Percentiles rank a stretch among this genome's conserved stretches.
phyloP scores from a whole-genome alignment of 2,797 vertebrate genomes.

The Acrocephalus scirpaceus region DNA sequence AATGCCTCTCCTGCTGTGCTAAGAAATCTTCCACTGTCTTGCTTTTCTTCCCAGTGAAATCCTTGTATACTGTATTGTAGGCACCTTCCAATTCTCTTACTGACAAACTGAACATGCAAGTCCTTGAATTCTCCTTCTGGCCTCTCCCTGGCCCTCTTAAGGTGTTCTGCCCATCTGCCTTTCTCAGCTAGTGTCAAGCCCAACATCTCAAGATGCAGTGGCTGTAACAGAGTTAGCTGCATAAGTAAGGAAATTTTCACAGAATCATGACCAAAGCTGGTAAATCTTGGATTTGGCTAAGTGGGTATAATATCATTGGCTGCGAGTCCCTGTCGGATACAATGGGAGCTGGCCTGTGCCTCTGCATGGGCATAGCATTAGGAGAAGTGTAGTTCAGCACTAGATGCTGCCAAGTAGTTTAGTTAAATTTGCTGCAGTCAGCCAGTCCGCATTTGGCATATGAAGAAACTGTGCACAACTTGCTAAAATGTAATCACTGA shows the following conservation, averaged over 20 bases:
- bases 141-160: not conserved
- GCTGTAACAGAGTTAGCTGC: not conserved
- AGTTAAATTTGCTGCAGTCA: conserved; percentile 59
- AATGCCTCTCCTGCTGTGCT: not conserved
- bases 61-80: not conserved
- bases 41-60: not conserved
- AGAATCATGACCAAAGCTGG: not conserved
- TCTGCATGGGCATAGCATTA: not conserved
- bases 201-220: not conserved
- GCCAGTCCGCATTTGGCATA: conserved; percentile 53
- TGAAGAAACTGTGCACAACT: conserved; percentile 48
- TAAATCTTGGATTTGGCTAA: not conserved
- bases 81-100: not conserved
- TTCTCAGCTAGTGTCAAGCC: not conserved
- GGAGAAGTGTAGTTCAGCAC: conserved; percentile 8
- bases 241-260: not conserved
- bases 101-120: not conserved
- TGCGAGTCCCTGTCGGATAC: fast-evolving
- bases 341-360: not conserved
- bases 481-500: conserved; percentile 75
- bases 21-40: not conserved
- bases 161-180: not conserved
- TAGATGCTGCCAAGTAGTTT: conserved; percentile 31
- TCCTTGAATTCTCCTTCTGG: not conserved
- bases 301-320: not conserved